Percentiles rank a stretch among this genome's conserved stretches.
phyloP scores from a whole-genome alignment of 2,113 vertebrate genomes.

The Herpailurus yagouaroundi region DNA sequence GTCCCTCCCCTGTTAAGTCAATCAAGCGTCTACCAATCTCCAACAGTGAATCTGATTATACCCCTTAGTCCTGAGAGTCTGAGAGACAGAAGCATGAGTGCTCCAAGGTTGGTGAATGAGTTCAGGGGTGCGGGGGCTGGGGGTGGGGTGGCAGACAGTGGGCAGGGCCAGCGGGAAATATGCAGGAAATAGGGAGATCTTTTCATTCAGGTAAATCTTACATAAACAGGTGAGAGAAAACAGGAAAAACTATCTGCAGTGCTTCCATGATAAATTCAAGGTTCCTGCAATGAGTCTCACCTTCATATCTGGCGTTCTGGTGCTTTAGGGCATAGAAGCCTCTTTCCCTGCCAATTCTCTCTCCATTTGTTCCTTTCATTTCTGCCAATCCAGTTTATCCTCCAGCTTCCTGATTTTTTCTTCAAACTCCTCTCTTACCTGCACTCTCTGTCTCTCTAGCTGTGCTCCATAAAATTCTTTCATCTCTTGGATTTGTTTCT shows the following conservation, averaged over 20 bases:
- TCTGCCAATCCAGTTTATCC: background rate
- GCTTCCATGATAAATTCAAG: fast-evolving
- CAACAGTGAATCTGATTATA: background rate
- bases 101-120: background rate
- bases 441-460: background rate
- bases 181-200: fast-evolving
- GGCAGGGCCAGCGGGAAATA: background rate
- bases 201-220: background rate
- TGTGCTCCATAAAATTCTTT: background rate
- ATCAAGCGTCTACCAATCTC: background rate
- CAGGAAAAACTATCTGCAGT: fast-evolving
- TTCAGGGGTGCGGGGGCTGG: background rate
- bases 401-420: background rate
- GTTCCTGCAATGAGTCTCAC: background rate
- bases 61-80: too few species aligned
- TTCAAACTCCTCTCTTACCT: background rate
- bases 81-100: background rate
- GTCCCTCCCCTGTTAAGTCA: background rate
- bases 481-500: slow-evolving; percentile 38
- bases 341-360: background rate
- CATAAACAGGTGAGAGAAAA: background rate
- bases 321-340: fast-evolving
- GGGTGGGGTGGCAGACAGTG: too few species aligned
- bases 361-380: background rate
- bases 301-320: background rate